Evolutionary conservation across 2,113 vertebrate genomes (phyloP).

Genomic region (Zootoca vivipara): DNA sequence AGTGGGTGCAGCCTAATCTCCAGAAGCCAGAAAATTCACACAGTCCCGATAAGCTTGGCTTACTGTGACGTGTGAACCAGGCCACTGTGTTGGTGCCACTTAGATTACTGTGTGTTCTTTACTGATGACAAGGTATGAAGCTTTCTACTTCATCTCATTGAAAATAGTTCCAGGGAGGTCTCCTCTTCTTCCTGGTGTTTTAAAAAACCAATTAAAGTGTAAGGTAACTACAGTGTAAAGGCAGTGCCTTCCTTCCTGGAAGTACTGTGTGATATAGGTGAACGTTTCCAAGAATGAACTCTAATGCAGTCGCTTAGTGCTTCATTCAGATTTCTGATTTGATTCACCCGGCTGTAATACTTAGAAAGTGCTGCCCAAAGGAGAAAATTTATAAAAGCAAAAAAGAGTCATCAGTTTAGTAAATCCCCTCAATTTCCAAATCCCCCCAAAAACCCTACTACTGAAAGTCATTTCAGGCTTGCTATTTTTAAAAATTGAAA

Average conservation of each 20-base stretch:
- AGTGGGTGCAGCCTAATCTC: too few relatives aligned
- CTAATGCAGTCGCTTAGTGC: background rate
- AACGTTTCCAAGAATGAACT: conserved; percentile 2
- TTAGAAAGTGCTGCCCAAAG: background rate
- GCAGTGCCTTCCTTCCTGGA: background rate
- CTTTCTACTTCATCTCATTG: background rate
- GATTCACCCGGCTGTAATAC: background rate
- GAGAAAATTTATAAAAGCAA: background rate
- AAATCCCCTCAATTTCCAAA: background rate
- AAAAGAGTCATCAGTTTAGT: background rate
- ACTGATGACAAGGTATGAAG: background rate
- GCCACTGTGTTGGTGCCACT: background rate
- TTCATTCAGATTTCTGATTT: background rate
- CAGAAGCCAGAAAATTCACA: too few relatives aligned
- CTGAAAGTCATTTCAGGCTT: fast-evolving
- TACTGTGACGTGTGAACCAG: background rate
- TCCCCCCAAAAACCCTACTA: fast-evolving
- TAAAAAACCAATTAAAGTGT: background rate
- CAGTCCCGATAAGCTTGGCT: background rate
- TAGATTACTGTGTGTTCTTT: background rate
- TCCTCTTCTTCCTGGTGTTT: background rate
- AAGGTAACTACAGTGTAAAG: conserved; percentile 1
- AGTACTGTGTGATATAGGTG: fast-evolving
- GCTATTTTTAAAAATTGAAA: background rate
- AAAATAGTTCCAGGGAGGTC: conserved; percentile 1